phyloP scores from a whole-genome alignment of 1,140 invertebrate species.

The Agrypnia vestita region DNA sequence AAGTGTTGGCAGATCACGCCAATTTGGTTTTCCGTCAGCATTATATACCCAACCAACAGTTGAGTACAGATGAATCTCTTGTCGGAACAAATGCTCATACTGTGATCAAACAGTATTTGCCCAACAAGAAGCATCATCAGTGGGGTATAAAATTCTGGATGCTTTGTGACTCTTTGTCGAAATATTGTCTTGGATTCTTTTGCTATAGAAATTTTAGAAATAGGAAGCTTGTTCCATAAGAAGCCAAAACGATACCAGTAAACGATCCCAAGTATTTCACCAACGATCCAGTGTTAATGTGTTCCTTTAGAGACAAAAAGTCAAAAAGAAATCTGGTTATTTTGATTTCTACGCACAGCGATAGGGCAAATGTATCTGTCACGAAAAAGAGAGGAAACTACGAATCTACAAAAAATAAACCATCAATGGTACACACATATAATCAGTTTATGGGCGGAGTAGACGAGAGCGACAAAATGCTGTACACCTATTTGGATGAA shows the following conservation, averaged over 20 bases:
- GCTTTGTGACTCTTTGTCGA: too few species aligned
- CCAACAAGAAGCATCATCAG: conserved; percentile 62
- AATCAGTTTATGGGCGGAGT: conserved; percentile 53
- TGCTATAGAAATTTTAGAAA: conserved; percentile 58
- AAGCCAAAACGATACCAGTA: conserved; percentile 45
- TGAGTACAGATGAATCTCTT: conserved; percentile 61
- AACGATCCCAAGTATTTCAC: conserved; percentile 48
- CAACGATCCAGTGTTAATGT: conserved; percentile 46
- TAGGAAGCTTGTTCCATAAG: conserved; percentile 56
- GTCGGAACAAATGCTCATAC: conserved; percentile 59
- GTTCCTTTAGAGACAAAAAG: conserved; percentile 52
- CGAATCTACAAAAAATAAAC: conserved; percentile 48
- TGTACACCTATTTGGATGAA: conserved; percentile 62
- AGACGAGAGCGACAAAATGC: conserved; percentile 54
- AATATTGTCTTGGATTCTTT: too few species aligned
- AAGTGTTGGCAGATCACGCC: conserved; percentile 60
- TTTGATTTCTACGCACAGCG: conserved; percentile 48
- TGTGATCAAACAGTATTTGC: conserved; percentile 60
- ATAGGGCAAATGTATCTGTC: conserved; percentile 41
- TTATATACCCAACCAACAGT: conserved; percentile 61
- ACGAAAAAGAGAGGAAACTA: conserved; percentile 48
- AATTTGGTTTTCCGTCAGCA: conserved; percentile 61
- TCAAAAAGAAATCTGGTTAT: conserved; percentile 40
- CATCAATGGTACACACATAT: conserved; percentile 48
- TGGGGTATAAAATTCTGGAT: conserved; percentile 63